phyloP scores from a whole-genome alignment of 1,140 invertebrate genomes.

The Drosophila fuyamai region DNA sequence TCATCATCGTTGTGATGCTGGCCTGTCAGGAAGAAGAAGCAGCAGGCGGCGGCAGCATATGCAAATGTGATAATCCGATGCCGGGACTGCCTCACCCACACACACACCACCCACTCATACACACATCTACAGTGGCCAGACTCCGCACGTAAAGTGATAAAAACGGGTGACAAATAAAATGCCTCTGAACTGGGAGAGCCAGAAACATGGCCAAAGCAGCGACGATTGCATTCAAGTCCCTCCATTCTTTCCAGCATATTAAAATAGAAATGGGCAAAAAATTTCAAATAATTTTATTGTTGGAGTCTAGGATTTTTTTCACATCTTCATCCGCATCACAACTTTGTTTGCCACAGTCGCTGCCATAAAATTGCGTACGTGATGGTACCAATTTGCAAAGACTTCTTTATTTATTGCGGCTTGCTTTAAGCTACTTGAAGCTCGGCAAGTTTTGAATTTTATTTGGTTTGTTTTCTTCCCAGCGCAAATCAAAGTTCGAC shows the following conservation, averaged over 20 bases:
- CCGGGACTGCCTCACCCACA: slow-evolving; percentile 38
- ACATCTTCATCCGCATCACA: slow-evolving; percentile 48
- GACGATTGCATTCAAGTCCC: slow-evolving; percentile 26
- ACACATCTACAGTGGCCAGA: slow-evolving; percentile 30
- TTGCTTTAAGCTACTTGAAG: slow-evolving; percentile 14
- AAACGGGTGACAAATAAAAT: slow-evolving; percentile 82
- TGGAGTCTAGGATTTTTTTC: slow-evolving; percentile 57
- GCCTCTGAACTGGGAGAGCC: slow-evolving; percentile 41
- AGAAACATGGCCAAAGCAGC: slow-evolving; percentile 2
- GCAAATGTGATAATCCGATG: slow-evolving; percentile 83
- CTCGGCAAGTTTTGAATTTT: slow-evolving; percentile 6
- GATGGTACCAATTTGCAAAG: slow-evolving; percentile 37
- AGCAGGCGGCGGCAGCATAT: slow-evolving; percentile 58
- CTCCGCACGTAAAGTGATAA: slow-evolving; percentile 77
- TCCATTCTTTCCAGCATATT: slow-evolving; percentile 58
- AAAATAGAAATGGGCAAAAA: slow-evolving; percentile 61
- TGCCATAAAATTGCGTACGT: slow-evolving; percentile 76
- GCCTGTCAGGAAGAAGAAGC: slow-evolving; percentile 50
- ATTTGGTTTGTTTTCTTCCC: background rate
- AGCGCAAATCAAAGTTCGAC: slow-evolving; percentile 15
- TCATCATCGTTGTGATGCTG: slow-evolving; percentile 34
- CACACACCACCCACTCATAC: background rate
- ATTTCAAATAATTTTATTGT: slow-evolving; percentile 79
- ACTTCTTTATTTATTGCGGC: slow-evolving; percentile 14
- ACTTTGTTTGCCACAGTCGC: slow-evolving; percentile 75